phyloP scores from a whole-genome alignment of 2,113 vertebrate genomes.

The Notothenia coriiceps region DNA sequence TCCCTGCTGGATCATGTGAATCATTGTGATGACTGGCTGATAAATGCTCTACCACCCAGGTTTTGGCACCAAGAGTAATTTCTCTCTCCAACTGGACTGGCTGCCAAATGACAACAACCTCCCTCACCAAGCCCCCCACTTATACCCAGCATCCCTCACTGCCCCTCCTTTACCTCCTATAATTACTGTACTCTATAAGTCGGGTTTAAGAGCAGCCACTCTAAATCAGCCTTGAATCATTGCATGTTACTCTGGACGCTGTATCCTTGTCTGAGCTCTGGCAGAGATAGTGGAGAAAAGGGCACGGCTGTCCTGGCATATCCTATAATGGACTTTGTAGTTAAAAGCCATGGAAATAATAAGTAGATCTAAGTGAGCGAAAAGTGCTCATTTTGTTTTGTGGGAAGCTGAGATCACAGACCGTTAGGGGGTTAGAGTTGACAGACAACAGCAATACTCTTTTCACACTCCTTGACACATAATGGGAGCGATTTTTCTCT shows the following conservation, averaged over 20 bases:
- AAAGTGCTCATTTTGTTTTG: slow-evolving; percentile 63
- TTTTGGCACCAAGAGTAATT: slow-evolving; percentile 60
- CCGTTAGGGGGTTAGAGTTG: slow-evolving; percentile 62
- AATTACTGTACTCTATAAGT: slow-evolving; percentile 73
- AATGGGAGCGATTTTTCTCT: slow-evolving; percentile 67
- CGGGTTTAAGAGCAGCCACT: slow-evolving; percentile 77
- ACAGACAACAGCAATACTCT: slow-evolving; percentile 76
- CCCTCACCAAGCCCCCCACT: slow-evolving; percentile 25
- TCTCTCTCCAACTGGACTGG: slow-evolving; percentile 54
- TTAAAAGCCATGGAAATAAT: slow-evolving; percentile 81
- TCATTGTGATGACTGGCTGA: slow-evolving; percentile 70
- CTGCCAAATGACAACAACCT: slow-evolving; percentile 69
- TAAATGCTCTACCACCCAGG: slow-evolving; percentile 61
- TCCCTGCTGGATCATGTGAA: slow-evolving; percentile 66
- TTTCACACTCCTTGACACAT: slow-evolving; percentile 76
- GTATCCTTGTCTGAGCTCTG: slow-evolving; percentile 76
- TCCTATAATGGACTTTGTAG: slow-evolving; percentile 81
- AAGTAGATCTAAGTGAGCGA: slow-evolving; percentile 65
- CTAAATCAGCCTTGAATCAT: slow-evolving; percentile 70
- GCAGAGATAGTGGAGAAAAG: slow-evolving; percentile 75
- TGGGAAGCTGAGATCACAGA: slow-evolving; percentile 59
- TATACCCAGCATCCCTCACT: slow-evolving; percentile 34
- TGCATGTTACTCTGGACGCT: slow-evolving; percentile 66
- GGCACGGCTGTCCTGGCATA: slow-evolving; percentile 79
- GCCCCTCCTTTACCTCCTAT: slow-evolving; percentile 50